Evolutionary conservation across 2,113 vertebrate genomes (phyloP).

Genomic region (Hyaena hyaena): DNA sequence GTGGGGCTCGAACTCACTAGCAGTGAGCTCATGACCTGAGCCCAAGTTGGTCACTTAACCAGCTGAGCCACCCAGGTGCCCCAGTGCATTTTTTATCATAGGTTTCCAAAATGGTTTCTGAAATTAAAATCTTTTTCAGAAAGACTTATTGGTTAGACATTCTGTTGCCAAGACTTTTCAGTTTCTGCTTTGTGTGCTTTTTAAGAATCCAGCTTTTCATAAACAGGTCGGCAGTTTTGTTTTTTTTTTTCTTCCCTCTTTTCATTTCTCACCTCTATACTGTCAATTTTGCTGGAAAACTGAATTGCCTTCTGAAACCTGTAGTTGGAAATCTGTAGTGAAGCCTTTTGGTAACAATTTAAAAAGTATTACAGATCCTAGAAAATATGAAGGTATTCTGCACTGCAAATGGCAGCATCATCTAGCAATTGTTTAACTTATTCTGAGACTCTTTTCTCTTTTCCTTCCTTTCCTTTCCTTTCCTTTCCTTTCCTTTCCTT

Average conservation of each 20-base stretch:
- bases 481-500: background rate
- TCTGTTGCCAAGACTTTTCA: background rate
- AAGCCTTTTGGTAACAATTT: conserved; percentile 37
- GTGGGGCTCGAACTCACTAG: too few relatives aligned
- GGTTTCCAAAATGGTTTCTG: conserved; percentile 47
- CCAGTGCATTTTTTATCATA: background rate
- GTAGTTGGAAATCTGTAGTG: background rate
- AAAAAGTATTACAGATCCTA: conserved; percentile 3
- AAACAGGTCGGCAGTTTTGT: background rate
- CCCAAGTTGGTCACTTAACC: too few relatives aligned
- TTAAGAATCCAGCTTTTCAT: conserved; percentile 4
- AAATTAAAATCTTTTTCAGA: conserved; percentile 36
- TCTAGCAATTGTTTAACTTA: background rate
- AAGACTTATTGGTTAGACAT: background rate
- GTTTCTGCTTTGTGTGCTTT: background rate
- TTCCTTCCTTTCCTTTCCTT: too few relatives aligned
- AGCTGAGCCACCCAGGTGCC: too few relatives aligned
- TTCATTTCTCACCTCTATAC: background rate
- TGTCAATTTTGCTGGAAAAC: conserved; percentile 36
- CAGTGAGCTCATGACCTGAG: too few relatives aligned
- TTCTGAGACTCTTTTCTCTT: background rate
- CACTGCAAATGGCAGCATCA: background rate
- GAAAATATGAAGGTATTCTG: background rate
- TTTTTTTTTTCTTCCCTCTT: background rate
- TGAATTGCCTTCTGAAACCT: conserved; percentile 39